Percentiles rank a stretch among this genome's conserved stretches.
Evolutionary conservation across 2,888 invertebrate species (phyloP).

Genomic region (Dryobota labecula): DNA sequence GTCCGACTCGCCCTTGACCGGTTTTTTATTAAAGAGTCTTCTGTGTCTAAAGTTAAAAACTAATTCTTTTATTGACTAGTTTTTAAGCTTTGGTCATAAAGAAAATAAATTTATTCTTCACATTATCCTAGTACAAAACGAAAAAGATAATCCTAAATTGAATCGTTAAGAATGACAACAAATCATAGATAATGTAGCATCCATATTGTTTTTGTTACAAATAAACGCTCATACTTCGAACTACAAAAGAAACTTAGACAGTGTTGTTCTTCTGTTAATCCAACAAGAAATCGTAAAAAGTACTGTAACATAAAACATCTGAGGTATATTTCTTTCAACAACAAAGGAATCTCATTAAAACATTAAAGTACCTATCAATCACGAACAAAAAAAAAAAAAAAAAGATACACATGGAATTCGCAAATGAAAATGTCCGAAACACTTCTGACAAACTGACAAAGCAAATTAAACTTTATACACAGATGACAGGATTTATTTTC

Average conservation of each 20-base stretch:
- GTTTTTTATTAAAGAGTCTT: no score
- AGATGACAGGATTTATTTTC: constrained; percentile 25
- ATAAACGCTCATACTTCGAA: not conserved
- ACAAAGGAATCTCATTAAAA: constrained; percentile 61
- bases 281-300: constrained; percentile 23
- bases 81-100: no score
- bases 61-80: no score
- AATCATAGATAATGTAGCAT: not conserved
- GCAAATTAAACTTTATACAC: constrained; percentile 36
- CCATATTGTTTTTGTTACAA: not conserved
- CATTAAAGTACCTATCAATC: constrained; percentile 62
- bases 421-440: constrained; percentile 39
- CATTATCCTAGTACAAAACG: not conserved
- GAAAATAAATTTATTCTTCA: not conserved
- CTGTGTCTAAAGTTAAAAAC: no score
- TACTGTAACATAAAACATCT: constrained; percentile 40
- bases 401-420: constrained; percentile 51
- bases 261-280: constrained; percentile 11
- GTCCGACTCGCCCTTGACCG: no score
- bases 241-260: constrained; percentile 19
- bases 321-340: constrained; percentile 37
- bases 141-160: not conserved
- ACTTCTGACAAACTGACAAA: constrained; percentile 15
- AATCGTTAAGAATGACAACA: constrained; percentile 1
- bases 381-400: constrained; percentile 44